Evolutionary conservation across 2,888 invertebrate species (phyloP), one percentile per base, ranked within the genome.

Genomic region (Phania funesta): DNA sequence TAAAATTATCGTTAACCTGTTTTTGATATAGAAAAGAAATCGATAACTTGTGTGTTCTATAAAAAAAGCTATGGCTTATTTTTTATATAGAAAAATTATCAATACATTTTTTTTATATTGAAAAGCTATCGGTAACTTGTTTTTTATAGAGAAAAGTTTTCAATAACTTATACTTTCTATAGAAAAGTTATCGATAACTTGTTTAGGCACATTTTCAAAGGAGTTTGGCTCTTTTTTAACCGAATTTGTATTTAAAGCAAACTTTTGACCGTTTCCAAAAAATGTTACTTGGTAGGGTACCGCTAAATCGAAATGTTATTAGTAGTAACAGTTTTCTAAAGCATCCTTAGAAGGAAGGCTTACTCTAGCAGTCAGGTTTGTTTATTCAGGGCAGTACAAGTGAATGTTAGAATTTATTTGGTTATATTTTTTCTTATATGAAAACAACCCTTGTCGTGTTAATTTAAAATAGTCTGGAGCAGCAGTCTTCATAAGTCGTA

Each of bases 361-460:
- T 38, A 4, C n/a, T 1, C 13, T n/a, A 38, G 35, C 1, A 11
- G n/a, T 1, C n/a, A 38, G 11, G n/a, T n/a, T 38, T 13, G 13
- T 38, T 13, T n/a, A n/a, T n/a, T n/a, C n/a, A n/a, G n/a, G n/a
- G n/a, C n/a, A n/a, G n/a, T n/a, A n/a, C n/a, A n/a, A n/a, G n/a
- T n/a, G n/a, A n/a, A n/a, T n/a, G n/a, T n/a, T n/a, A n/a, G n/a
- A n/a, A n/a, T n/a, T n/a, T n/a, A n/a, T 38, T 38, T 32, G 8
- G 32, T 3, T 38, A 9, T 13, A 13, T 38, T n/a, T n/a, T 35
- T 56, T 13, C 0, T 58, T 41, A 7, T 7, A 41, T 58, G 4
- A 56, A 58, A 60, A 11, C 41, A 58, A 38, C 41, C 60, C 35
- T n/a, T 38, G 35, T 35, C 3, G 13, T 41, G 60, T 41, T 24